Conservation (phyloP, 2,113 vertebrate genomes). For the Microcebus murinus region DNA sequence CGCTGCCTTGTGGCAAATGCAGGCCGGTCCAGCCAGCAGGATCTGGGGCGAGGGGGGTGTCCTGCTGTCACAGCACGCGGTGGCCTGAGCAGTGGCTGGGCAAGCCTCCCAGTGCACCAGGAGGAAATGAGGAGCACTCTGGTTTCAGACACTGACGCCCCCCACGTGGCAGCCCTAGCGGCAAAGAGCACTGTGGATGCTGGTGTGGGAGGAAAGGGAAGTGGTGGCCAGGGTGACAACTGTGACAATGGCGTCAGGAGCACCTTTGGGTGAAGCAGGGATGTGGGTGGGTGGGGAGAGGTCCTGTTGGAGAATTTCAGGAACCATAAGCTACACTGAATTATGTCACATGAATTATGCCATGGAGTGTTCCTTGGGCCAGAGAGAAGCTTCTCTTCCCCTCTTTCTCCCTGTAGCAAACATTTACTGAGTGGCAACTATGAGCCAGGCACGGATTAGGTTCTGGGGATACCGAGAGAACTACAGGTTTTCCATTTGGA, state of each 20-base stretch:
- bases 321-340: neutral
- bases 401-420: neutral
- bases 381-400: neutral
- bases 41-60: neutral
- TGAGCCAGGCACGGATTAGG: neutral
- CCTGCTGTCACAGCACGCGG: neutral
- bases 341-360: neutral
- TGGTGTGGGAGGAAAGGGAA: neutral
- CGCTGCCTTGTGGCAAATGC: neutral
- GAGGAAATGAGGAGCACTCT: accelerated
- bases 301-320: neutral
- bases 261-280: neutral
- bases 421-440: neutral
- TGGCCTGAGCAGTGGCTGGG: too few relatives aligned
- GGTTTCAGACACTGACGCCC: neutral
- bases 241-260: neutral
- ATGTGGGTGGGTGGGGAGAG: neutral
- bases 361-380: neutral
- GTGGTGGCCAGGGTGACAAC: neutral
- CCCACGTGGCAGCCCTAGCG: neutral
- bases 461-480: neutral
- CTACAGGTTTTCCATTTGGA: neutral
- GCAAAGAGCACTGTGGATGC: neutral
- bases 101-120: neutral
- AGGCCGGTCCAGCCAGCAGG: neutral